Evolutionary conservation across 2,888 invertebrate genomes (phyloP).

Genomic region (Drosophila limbata): DNA sequence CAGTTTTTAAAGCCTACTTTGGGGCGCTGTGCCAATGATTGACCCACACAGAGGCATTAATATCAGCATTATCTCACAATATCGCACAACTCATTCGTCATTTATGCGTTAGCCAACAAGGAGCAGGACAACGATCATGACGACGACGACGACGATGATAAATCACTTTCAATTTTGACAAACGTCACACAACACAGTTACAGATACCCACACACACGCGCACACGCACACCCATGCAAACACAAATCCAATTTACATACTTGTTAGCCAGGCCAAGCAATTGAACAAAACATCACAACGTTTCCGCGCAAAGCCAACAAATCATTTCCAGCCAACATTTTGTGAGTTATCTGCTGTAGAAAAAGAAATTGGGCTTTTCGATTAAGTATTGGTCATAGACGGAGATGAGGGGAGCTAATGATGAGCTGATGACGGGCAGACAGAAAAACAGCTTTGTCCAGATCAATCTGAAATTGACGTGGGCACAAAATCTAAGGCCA

Average conservation of each 20-base stretch:
- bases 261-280: conserved; percentile 44
- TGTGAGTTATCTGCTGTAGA: conserved; percentile 49
- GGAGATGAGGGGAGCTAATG: conserved; percentile 22
- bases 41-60: conserved; percentile 23
- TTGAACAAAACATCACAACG: conserved; percentile 41
- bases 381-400: conserved; percentile 9
- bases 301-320: conserved; percentile 53
- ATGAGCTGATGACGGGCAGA: conserved; percentile 30
- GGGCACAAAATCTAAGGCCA: conserved; percentile 7
- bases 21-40: conserved; percentile 1
- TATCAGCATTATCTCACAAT: conserved; percentile 46
- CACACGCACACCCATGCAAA: conserved; percentile 11
- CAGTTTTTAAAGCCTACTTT: conserved; percentile 51
- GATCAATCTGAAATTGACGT: conserved; percentile 34
- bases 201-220: conserved; percentile 6
- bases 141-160: conserved; percentile 56
- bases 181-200: conserved; percentile 53
- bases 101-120: conserved; percentile 26
- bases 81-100: conserved; percentile 54
- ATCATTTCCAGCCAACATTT: conserved; percentile 61
- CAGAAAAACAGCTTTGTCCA: conserved; percentile 18
- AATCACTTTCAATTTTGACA: conserved; percentile 79
- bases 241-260: conserved; percentile 60
- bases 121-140: neutral
- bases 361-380: conserved; percentile 17